Evolutionary conservation across 2,888 invertebrate genomes (phyloP).

Genomic region (Caenorhabditis drosophilae): DNA sequence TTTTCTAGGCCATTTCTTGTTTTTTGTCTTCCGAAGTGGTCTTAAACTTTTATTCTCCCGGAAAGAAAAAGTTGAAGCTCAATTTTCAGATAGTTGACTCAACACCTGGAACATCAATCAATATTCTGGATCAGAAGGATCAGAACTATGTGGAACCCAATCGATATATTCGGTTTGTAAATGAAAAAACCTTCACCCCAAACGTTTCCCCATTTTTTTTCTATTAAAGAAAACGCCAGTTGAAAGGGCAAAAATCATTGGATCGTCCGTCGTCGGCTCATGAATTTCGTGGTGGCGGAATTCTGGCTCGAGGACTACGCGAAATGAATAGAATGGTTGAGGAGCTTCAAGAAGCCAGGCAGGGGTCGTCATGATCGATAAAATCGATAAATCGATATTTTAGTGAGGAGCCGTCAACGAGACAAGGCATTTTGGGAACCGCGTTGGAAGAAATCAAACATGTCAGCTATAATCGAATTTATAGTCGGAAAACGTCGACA

Average conservation of each 20-base stretch:
- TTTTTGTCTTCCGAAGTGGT: not conserved
- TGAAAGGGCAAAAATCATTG: too few species aligned
- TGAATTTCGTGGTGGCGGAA: constrained; percentile 17
- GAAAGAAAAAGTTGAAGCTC: too few species aligned
- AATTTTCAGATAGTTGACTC: constrained; percentile 1
- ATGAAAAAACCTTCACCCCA: too few species aligned
- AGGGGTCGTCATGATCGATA: constrained; percentile 6
- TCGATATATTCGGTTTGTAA: too few species aligned
- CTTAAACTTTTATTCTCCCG: not conserved
- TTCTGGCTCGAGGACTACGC: constrained; percentile 26
- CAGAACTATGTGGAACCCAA: too few species aligned
- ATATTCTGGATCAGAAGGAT: not conserved
- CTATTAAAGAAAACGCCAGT: too few species aligned
- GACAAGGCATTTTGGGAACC: constrained; percentile 58
- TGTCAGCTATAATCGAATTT: constrained; percentile 23
- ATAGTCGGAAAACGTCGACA: constrained; percentile 11
- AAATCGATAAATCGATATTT: not conserved
- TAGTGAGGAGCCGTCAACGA: constrained; percentile 30
- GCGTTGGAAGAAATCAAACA: constrained; percentile 46
- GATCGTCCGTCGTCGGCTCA: constrained; percentile 4
- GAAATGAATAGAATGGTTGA: constrained; percentile 37
- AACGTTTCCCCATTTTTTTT: too few species aligned
- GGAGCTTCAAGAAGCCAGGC: constrained; percentile 31
- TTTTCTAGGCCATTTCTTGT: not conserved
- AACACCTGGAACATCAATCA: not conserved